phyloP scores from a whole-genome alignment of 2,888 invertebrate species.

The Drosophila anomelani region DNA sequence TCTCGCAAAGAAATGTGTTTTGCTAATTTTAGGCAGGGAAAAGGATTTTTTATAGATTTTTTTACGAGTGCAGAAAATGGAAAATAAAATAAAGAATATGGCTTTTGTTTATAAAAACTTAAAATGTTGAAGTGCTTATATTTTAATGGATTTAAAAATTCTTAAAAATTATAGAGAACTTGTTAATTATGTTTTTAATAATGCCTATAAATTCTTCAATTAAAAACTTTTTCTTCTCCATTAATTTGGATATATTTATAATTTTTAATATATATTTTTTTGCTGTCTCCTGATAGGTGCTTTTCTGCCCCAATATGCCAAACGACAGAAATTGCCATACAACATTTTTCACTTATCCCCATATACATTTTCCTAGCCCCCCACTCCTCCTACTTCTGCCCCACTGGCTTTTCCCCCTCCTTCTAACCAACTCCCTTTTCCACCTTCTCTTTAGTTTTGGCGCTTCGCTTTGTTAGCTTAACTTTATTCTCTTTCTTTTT shows the following conservation, averaged over 20 bases:
- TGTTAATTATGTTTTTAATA: background rate
- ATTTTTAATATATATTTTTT: background rate
- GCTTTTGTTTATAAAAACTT: background rate
- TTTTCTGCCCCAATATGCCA: slow-evolving; percentile 1
- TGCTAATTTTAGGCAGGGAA: background rate
- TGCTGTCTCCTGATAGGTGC: background rate
- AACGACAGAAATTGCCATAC: slow-evolving; percentile 28
- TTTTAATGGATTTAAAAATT: background rate
- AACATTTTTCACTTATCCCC: slow-evolving; percentile 44
- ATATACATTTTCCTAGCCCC: slow-evolving; percentile 8
- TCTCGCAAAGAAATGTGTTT: background rate
- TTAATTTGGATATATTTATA: no score
- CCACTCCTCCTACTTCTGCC: background rate
- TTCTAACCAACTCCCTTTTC: background rate
- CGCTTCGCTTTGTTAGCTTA: slow-evolving; percentile 44
- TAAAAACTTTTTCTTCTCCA: no score
- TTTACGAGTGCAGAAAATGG: background rate
- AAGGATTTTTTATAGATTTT: background rate
- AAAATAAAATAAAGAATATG: background rate
- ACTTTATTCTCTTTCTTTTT: slow-evolving; percentile 30
- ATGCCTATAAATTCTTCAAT: no score
- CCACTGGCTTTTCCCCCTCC: background rate
- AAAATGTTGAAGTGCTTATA: background rate
- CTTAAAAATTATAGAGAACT: background rate
- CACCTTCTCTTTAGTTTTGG: slow-evolving; percentile 22